Conservation (phyloP, 2,888 invertebrate species). For the Argyresthia goedartella region DNA sequence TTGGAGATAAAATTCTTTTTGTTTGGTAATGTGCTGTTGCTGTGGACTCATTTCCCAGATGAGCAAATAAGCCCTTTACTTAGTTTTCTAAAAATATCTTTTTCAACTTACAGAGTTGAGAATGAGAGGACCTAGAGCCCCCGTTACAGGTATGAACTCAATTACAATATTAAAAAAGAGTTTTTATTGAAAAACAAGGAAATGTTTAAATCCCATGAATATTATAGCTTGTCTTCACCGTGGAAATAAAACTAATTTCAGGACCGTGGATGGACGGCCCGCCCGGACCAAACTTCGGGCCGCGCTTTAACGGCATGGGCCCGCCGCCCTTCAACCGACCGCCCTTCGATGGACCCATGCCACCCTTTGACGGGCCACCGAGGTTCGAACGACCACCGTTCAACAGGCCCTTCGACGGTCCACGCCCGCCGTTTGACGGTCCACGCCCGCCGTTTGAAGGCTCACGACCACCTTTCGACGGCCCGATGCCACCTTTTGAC, state of each 20-base stretch:
- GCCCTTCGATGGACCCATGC: conserved; percentile 31
- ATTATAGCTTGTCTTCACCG: not conserved
- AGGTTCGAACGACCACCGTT: conserved; percentile 35
- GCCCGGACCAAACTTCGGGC: conserved; percentile 25
- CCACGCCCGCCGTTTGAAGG: conserved; percentile 15
- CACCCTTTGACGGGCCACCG: conserved; percentile 30
- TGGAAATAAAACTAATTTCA: conserved; percentile 22
- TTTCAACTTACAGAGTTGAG: conserved; percentile 55
- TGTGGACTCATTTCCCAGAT: too few relatives aligned
- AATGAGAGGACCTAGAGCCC: conserved; percentile 56
- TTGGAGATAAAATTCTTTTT: too few relatives aligned
- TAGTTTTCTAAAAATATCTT: not conserved
- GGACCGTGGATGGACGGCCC: conserved; percentile 60
- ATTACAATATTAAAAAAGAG: not conserved
- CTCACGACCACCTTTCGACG: conserved; percentile 19
- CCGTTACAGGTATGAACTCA: conserved; percentile 43
- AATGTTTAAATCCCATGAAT: not conserved
- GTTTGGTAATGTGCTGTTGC: too few relatives aligned
- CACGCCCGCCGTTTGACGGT: conserved; percentile 18
- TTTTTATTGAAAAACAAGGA: not conserved
- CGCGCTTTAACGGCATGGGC: conserved; percentile 57
- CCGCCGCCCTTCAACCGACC: conserved; percentile 42
- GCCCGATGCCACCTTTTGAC: conserved; percentile 12
- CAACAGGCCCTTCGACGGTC: conserved; percentile 36
- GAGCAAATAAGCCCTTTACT: too few relatives aligned